Base-by-base conservation (phyloP, 2,888 invertebrate genomes). In the Acanthacorydalis orientalis region DNA sequence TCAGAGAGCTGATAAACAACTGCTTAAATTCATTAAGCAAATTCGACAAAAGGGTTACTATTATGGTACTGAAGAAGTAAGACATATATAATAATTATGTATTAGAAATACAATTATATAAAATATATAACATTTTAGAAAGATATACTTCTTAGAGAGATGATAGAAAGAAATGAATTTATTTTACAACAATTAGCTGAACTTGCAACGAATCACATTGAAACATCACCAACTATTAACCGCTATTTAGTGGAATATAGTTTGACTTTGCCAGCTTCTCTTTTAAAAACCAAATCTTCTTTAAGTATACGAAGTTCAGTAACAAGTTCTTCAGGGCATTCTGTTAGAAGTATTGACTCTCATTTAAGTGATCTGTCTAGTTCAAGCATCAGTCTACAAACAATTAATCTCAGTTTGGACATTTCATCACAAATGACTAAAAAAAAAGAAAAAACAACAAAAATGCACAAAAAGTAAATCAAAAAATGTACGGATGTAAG, bases 111-210 rank as follows among this genome's bases (percentile, higher is more conserved):
- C 6, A 23, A 4, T 23, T 23, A 23, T 23, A 23, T 23, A 6
- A 23, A 23, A 4, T 23, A 23, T n/a, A 23, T 23, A 2, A 23
- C 23, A 23, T 23, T 23, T 23, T 23, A 23, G 7, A 37, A 37
- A 55, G 78, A 80, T 51, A 64, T 79, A 31, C 67, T 68, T 44
- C 61, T 75, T 9, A 68, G 73, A 14, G 75, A 77, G 54, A 54
- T 78, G n/a, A 70, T 72, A 57, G 74, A 75, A 50, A 68, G 72
- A 12, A 80, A 79, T 56, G 65, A 67, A 16, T 62, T 65, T 43
- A 72, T 68, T 1, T 57, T 78, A 2, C 73, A 77, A 54, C 66
- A 73, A 43, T 57, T 80, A 10, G 62, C 69, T 1, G 75, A 77
- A 56, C 64, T 78, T 52, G 61, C 64, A 1, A 59, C 49, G 4